A percentile compares a stretch with the other conserved stretches of the same genome.
Evolutionary conservation across 1,140 invertebrate genomes (phyloP).

Genomic region (Drosophila subobscura): DNA sequence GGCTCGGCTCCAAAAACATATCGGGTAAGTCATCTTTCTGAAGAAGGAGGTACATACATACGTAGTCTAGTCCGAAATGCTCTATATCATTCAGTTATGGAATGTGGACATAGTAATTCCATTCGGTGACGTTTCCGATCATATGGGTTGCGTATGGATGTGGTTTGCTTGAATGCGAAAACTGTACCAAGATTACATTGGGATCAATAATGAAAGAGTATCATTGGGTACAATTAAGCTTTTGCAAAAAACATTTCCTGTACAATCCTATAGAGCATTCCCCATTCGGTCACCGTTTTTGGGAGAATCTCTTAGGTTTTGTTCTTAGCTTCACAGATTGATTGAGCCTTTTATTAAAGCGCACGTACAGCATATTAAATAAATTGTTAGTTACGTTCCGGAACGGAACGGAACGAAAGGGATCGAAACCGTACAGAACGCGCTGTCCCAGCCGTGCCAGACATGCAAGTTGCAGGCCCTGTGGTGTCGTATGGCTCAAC

Average conservation of each 20-base stretch:
- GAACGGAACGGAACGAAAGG: conserved; percentile 44
- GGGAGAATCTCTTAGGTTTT: conserved; percentile 29
- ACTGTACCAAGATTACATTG: too few species aligned
- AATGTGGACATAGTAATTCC: too few species aligned
- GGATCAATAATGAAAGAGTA: too few species aligned
- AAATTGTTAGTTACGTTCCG: conserved; percentile 82
- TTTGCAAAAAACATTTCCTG: too few species aligned
- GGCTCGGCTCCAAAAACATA: conserved; percentile 14
- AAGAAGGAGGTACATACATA: neutral
- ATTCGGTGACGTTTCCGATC: too few species aligned
- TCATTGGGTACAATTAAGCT: too few species aligned
- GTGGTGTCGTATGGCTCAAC: conserved; percentile 78
- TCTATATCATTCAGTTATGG: too few species aligned
- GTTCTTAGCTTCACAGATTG: conserved; percentile 65
- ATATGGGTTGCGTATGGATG: too few species aligned
- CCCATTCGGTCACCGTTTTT: conserved; percentile 46
- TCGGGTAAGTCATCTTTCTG: conserved; percentile 7
- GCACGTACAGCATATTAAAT: conserved; percentile 83
- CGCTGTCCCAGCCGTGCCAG: conserved; percentile 11
- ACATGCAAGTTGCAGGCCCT: conserved; percentile 21
- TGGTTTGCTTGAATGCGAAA: too few species aligned
- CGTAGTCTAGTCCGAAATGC: too few species aligned
- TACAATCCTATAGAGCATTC: conserved; percentile 44
- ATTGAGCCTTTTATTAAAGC: conserved; percentile 82
- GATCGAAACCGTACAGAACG: conserved; percentile 5